Evolutionary conservation across 2,113 vertebrate species (phyloP).

Genomic region (Clarias gariepinus): DNA sequence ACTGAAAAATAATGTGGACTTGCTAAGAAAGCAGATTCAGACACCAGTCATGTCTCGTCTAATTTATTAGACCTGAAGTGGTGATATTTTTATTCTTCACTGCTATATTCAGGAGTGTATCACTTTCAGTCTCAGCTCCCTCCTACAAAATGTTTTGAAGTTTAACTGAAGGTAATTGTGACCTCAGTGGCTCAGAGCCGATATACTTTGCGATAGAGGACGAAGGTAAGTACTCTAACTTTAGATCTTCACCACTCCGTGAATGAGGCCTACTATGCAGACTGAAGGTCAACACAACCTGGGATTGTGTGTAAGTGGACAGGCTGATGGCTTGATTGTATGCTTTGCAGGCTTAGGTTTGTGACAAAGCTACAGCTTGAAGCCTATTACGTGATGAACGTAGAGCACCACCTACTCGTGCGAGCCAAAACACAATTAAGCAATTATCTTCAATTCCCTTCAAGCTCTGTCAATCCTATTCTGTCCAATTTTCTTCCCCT

Average conservation of each 20-base stretch:
- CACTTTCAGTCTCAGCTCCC: neutral
- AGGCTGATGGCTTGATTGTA: neutral
- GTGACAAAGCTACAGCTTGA: slow-evolving; percentile 21
- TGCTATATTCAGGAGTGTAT: neutral
- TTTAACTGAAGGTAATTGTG: neutral
- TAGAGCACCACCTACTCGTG: slow-evolving; percentile 9
- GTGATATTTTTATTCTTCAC: neutral
- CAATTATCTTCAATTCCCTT: slow-evolving; percentile 33
- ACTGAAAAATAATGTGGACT: neutral
- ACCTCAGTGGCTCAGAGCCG: neutral
- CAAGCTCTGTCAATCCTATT: slow-evolving; percentile 45
- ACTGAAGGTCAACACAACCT: slow-evolving; percentile 3
- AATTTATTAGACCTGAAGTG: neutral
- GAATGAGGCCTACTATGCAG: neutral
- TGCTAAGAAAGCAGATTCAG: neutral
- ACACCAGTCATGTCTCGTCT: neutral
- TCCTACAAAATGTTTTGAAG: neutral
- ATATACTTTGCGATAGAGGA: neutral
- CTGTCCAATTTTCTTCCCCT: neutral
- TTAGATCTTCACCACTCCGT: neutral
- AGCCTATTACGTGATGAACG: slow-evolving; percentile 31
- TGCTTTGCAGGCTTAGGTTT: neutral
- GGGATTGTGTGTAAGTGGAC: neutral
- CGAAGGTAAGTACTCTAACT: neutral
- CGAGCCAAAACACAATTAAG: slow-evolving; percentile 31